These are phyloP conservation scores for Hybognathus amarus DNA, from an alignment of 2,797 vertebrate species.

Conservation along the genomic window DNA sequence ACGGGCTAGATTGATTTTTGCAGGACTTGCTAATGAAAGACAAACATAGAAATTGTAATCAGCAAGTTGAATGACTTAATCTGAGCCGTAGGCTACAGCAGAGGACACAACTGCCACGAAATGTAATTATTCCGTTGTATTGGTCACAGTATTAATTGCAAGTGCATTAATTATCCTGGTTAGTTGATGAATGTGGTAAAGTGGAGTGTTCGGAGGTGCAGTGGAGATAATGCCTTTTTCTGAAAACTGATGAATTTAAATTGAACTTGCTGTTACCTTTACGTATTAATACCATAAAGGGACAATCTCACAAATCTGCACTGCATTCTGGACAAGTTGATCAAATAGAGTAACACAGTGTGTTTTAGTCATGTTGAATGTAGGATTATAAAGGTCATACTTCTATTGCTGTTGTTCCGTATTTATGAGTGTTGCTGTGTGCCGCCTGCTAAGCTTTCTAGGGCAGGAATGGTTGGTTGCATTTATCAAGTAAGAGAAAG, in stretches of 20 bases:
- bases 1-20: background rate
- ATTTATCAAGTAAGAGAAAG: slow-evolving; percentile 32
- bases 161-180: slow-evolving; percentile 37
- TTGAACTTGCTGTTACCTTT: background rate
- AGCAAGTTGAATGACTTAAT: slow-evolving; percentile 10
- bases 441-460: background rate
- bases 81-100: slow-evolving; percentile 12
- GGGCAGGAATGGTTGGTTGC: background rate
- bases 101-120: background rate
- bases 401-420: background rate
- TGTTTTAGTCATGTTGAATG: slow-evolving; percentile 8
- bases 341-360: background rate
- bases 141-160: slow-evolving; percentile 43
- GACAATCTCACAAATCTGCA: background rate
- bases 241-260: background rate
- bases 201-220: background rate
- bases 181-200: slow-evolving; percentile 25
- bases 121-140: slow-evolving; percentile 38
- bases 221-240: background rate
- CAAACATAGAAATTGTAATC: slow-evolving; percentile 32
- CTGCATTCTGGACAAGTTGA: background rate
- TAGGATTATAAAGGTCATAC: slow-evolving; percentile 10
- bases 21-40: slow-evolving; percentile 22
- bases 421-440: background rate
- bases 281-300: background rate